These are phyloP conservation scores for Cherax destructor DNA, from an alignment of 1,140 invertebrate species.

Conservation along the genomic window DNA sequence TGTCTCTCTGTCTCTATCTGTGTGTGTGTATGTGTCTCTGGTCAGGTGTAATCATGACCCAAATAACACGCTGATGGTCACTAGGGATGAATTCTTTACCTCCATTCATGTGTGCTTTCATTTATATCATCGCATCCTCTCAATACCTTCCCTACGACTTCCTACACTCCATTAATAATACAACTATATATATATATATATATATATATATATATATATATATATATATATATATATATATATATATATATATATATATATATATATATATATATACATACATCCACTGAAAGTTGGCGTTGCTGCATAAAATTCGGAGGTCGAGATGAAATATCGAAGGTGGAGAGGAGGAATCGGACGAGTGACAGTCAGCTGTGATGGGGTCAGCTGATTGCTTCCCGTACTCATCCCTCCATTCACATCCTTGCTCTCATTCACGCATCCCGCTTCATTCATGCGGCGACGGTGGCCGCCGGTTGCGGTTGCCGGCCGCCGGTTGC, in stretches of 20 bases:
- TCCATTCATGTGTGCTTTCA: not conserved
- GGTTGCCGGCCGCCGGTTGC: not conserved
- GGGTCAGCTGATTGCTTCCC: conserved; percentile 8
- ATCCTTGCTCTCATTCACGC: conserved; percentile 23
- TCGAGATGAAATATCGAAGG: too few relatives aligned
- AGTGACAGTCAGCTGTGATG: not conserved
- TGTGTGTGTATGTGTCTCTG: too few relatives aligned
- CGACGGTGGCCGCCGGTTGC: too few relatives aligned
- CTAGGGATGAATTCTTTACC: not conserved
- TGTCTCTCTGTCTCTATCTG: too few relatives aligned
- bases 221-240: too few relatives aligned
- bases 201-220: too few relatives aligned
- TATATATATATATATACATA: too few relatives aligned
- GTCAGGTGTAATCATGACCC: not conserved
- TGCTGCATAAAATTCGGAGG: too few relatives aligned
- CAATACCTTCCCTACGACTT: not conserved
- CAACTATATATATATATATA: too few relatives aligned
- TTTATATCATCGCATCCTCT: not conserved
- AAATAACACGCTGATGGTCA: not conserved
- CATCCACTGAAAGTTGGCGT: too few relatives aligned
- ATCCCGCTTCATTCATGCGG: not conserved
- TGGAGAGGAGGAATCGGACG: too few relatives aligned
- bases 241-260: too few relatives aligned
- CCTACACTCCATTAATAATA: not conserved
- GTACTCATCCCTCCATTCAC: conserved; percentile 18